Evolutionary conservation across 2,888 invertebrate genomes (phyloP).

Genomic region (Eudasyphora cyanicolor): DNA sequence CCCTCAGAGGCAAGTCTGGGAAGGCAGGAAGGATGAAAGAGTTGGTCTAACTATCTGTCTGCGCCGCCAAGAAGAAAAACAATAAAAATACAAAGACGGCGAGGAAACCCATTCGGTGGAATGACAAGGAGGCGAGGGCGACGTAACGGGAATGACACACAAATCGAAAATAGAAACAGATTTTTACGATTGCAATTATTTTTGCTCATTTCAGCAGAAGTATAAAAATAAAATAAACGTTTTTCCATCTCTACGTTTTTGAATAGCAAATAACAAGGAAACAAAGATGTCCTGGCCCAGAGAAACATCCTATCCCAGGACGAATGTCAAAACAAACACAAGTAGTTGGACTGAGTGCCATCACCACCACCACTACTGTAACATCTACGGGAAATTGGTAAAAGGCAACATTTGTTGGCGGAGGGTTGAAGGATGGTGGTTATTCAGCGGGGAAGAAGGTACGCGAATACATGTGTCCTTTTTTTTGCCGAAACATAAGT

Average conservation of each 20-base stretch:
- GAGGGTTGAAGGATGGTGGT: not conserved
- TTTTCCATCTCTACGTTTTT: conserved; percentile 1
- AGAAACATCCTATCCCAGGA: not conserved
- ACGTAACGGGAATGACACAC: not conserved
- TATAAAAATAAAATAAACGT: conserved; percentile 26
- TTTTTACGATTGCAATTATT: conserved; percentile 44
- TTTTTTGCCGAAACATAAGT: not conserved
- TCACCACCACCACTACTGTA: too few species aligned
- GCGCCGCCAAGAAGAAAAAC: conserved; percentile 5
- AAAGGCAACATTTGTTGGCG: not conserved
- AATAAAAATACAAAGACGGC: conserved; percentile 28
- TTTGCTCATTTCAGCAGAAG: conserved; percentile 40
- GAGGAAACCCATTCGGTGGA: too few species aligned
- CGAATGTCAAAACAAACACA: conserved; percentile 19
- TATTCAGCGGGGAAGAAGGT: not conserved
- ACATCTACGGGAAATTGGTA: not conserved
- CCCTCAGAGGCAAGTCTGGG: not conserved
- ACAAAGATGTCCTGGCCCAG: not conserved
- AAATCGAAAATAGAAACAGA: conserved; percentile 30
- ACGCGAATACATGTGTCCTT: not conserved
- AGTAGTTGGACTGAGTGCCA: not conserved
- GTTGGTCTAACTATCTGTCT: conserved; percentile 35
- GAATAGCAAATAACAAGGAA: conserved; percentile 15
- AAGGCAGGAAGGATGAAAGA: not conserved
- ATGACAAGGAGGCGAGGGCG: not conserved